Base-by-base conservation (phyloP, 2,888 invertebrate genomes). In the Pyrochroa serraticornis region DNA sequence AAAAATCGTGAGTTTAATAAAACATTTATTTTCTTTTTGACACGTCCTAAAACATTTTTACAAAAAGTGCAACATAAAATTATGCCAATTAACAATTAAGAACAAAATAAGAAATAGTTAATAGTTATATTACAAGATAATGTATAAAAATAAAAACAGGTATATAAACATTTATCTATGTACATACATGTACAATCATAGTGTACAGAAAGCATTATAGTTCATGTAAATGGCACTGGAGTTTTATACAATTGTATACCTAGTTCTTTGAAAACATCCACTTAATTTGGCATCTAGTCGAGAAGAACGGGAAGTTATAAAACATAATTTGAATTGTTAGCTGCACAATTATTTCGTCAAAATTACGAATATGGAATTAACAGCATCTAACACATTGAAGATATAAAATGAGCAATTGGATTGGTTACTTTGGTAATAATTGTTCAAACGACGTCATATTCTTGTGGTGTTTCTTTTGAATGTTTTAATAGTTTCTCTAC, bases 81-180 rank as follows among this genome's bases (percentile, higher is more conserved):
- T 22, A 22, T 22, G 31, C 30, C 37, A 8, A 47, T 41, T 41
- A 49, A 32, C 49, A 49, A 49, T 38, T 10, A 35, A 33, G 10
- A 37, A 48, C 32, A 31, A 41, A 49, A 49, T 22, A 49, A 32
- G 14, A 45, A 6, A 14, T 13, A 22, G 22, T 37, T 37, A 34
- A 12, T 50, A 50, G 50, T 30, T 39, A 38, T 38, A 37, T 39
- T 34, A 36, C 42, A 9, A 35, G 22, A 22, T 22, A 22, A 53
- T 53, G 53, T 55, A 55, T 55, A 55, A 55, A 55, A 55, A 55
- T 55, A 55, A 55, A 47, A 55, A 55, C 43, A 48, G 43, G 48
- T 55, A 42, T 55, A 55, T 55, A 43, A 55, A 55, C 54, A 47
- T 48, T 48, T 47, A 55, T 55, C 53, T 53, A 22, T 22, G 43